Base-by-base conservation (phyloP, 1,140 invertebrate genomes). In the Vollenhovia emeryi region DNA sequence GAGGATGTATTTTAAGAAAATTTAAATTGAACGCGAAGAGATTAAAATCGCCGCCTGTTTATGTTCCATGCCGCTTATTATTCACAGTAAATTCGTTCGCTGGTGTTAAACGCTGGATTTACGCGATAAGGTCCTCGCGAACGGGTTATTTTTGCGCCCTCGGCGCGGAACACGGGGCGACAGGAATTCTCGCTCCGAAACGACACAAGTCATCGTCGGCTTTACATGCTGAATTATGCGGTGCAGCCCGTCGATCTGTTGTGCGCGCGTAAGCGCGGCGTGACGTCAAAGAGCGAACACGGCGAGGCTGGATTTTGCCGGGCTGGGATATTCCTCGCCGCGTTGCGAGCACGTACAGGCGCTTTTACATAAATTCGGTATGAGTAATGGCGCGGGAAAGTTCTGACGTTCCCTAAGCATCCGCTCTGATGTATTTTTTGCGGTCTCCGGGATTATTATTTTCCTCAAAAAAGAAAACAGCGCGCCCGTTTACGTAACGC, bases 251-350 rank as follows among this genome's bases (percentile, higher is more conserved):
- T 36, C 76, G 30, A 68, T 79, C 76, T 43, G n/a, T 27, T 21
- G 27, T 60, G 43, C 8, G 43, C 75, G 24, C 40, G 45, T 71
- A 80, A 69, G 27, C 64, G 76, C 66, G n/a, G 33, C 50, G 48
- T 80, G 78, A 80, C 78, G 78, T 80, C 78, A 80, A n/a, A 43
- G 52, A 55, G 64, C 24, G 43, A 66, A 78, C 36, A 36, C 15
- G 30, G n/a, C 4, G 78, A 66, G 43, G 59, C 75, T 78, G 75
- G 33, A 69, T 71, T 69, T 80, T 79, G 62, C 48, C 33, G 50
- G 9, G 64, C 21, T 6, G 33, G 6, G n/a, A 36, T 80, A 69
- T 80, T 80, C 33, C 48, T 69, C 33, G 62, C 45, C 40, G 13
- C 21, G 8, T n/a, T 52, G 13, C 13, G 52, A 30, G 48, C 43